Percentiles rank a stretch among this genome's conserved stretches.
These are phyloP conservation scores for Gambelia wislizenii DNA, from an alignment of 2,797 vertebrate species.

Conservation along the genomic window DNA sequence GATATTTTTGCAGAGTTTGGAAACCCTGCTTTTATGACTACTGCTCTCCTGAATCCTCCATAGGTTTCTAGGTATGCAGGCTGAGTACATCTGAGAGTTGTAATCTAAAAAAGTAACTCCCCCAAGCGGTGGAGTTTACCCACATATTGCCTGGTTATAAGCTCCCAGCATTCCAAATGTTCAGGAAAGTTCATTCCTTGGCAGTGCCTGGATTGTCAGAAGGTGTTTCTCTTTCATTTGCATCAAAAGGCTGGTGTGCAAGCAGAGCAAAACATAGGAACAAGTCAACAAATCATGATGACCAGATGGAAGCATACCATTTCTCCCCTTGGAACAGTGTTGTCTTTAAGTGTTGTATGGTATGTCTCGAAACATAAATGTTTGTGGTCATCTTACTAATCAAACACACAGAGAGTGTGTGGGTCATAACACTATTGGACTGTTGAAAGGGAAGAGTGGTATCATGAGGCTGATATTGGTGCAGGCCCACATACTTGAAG, in stretches of 20 bases:
- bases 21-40: background rate
- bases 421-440: background rate
- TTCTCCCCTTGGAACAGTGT: background rate
- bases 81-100: background rate
- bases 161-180: background rate
- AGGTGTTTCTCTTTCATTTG: background rate
- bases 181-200: background rate
- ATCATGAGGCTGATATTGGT: background rate
- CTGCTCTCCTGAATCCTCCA: background rate
- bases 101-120: background rate
- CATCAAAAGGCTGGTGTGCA: fast-evolving
- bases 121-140: background rate
- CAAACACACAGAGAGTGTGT: background rate
- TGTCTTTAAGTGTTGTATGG: background rate
- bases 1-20: constrained; percentile 4
- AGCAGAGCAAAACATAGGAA: background rate
- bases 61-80: too few relatives aligned
- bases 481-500: background rate
- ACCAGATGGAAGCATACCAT: background rate
- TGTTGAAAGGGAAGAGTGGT: background rate
- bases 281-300: background rate
- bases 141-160: background rate
- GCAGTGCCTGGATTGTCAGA: background rate
- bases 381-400: too few relatives aligned
- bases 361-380: background rate